A percentile compares a stretch with the other conserved stretches of the same genome.
Conservation (phyloP, 2,113 vertebrate species). For the Neogobius melanostomus region DNA sequence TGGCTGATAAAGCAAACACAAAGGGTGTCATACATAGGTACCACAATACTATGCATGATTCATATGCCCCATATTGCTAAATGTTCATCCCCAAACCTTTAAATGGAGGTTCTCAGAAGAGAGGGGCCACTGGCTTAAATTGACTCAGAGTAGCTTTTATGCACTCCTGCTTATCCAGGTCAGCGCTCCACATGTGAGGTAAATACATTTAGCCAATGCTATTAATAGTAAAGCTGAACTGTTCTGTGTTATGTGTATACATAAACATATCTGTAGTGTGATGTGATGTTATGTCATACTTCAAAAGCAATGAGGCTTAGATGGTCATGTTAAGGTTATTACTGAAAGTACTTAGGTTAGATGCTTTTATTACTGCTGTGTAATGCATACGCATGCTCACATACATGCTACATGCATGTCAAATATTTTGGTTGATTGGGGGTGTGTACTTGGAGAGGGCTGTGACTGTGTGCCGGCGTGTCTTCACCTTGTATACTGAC, state of each 20-base stretch:
- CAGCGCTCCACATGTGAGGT: conserved; percentile 40
- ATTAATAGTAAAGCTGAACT: conserved; percentile 61
- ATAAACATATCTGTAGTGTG: conserved; percentile 38
- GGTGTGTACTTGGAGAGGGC: conserved; percentile 38
- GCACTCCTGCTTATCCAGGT: conserved; percentile 49
- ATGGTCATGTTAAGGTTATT: neutral
- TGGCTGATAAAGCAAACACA: conserved; percentile 36
- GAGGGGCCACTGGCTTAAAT: conserved; percentile 39
- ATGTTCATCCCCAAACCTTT: conserved; percentile 17
- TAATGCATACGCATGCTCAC: conserved; percentile 9
- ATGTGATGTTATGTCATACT: conserved; percentile 51
- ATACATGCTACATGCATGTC: conserved; percentile 7
- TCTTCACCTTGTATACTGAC: conserved; percentile 53
- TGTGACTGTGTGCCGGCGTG: conserved; percentile 42
- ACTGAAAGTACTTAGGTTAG: neutral
- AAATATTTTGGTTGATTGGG: conserved; percentile 25
- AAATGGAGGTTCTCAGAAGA: conserved; percentile 38
- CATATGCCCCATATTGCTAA: conserved; percentile 31
- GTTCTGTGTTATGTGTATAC: conserved; percentile 39
- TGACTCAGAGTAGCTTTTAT: conserved; percentile 36
- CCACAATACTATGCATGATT: conserved; percentile 34
- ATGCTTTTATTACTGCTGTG: neutral
- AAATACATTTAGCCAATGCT: conserved; percentile 24
- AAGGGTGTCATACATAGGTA: conserved; percentile 41
- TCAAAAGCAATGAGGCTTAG: conserved; percentile 8